Evolutionary conservation across 2,797 vertebrate genomes (phyloP).

Genomic region (Helarctos malayanus): DNA sequence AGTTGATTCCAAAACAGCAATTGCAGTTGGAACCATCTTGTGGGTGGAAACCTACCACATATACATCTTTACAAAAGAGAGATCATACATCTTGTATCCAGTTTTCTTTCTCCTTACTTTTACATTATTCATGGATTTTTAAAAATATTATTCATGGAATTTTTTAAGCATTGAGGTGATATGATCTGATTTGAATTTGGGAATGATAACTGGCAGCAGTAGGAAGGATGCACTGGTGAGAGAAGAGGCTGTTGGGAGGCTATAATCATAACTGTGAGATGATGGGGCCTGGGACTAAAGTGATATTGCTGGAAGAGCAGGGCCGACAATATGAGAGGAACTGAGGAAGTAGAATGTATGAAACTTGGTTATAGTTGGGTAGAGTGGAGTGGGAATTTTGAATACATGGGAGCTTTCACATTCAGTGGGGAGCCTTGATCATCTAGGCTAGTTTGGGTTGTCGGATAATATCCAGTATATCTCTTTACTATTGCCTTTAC

Average conservation of each 20-base stretch:
- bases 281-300: neutral
- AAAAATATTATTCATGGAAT: neutral
- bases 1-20: neutral
- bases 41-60: neutral
- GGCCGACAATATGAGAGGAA: neutral
- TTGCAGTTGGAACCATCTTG: neutral
- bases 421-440: neutral
- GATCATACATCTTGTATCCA: neutral
- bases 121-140: neutral
- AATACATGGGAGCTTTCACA: neutral
- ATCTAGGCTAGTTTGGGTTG: neutral
- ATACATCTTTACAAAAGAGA: neutral
- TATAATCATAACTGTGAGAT: neutral
- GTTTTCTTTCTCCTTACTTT: neutral
- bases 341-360: neutral
- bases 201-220: neutral
- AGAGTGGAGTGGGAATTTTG: neutral
- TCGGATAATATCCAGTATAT: neutral
- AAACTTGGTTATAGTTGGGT: neutral
- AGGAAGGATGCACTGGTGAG: neutral
- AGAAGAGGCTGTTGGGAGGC: neutral
- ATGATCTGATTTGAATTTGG: neutral
- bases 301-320: neutral
- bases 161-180: neutral
- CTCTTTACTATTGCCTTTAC: neutral